Conservation (phyloP, 2,888 invertebrate species). For the Melanostoma scalare region DNA sequence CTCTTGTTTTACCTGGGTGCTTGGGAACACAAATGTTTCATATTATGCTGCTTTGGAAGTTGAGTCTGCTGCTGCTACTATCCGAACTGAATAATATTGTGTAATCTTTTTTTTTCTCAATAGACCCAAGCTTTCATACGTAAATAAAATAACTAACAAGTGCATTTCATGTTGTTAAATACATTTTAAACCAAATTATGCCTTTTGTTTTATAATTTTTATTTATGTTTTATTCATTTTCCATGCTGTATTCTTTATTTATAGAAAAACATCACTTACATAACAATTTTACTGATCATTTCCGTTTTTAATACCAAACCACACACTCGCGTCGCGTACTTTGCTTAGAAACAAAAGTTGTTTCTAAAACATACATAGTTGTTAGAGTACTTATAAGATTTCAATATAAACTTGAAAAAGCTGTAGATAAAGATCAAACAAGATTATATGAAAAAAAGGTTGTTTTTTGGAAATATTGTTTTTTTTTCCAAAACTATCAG, state of each 20-base stretch:
- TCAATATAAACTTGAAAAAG: too few species aligned
- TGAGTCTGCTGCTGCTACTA: constrained; percentile 43
- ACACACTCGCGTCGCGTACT: constrained; percentile 64
- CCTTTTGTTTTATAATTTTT: constrained; percentile 57
- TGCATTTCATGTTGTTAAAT: constrained; percentile 50
- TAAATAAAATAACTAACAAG: constrained; percentile 31
- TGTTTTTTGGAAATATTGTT: too few species aligned
- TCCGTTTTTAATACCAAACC: constrained; percentile 67
- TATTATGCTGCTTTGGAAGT: constrained; percentile 16
- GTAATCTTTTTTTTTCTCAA: background rate
- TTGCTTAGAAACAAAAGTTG: background rate
- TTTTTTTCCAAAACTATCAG: too few species aligned
- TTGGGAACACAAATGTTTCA: constrained; percentile 10
- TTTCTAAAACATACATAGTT: background rate
- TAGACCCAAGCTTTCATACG: constrained; percentile 1
- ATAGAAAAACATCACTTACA: constrained; percentile 60
- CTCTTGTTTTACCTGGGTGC: background rate
- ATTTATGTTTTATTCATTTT: constrained; percentile 36
- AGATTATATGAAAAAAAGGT: too few species aligned
- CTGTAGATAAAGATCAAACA: too few species aligned
- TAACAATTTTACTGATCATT: constrained; percentile 63
- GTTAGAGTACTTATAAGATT: too few species aligned
- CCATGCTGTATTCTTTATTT: constrained; percentile 28
- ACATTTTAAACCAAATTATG: constrained; percentile 39
- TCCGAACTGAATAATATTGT: background rate